Evolutionary conservation across 2,113 vertebrate genomes (phyloP), one percentile per base, ranked within the genome.

Genomic region (Hippocampus mohnikei): DNA sequence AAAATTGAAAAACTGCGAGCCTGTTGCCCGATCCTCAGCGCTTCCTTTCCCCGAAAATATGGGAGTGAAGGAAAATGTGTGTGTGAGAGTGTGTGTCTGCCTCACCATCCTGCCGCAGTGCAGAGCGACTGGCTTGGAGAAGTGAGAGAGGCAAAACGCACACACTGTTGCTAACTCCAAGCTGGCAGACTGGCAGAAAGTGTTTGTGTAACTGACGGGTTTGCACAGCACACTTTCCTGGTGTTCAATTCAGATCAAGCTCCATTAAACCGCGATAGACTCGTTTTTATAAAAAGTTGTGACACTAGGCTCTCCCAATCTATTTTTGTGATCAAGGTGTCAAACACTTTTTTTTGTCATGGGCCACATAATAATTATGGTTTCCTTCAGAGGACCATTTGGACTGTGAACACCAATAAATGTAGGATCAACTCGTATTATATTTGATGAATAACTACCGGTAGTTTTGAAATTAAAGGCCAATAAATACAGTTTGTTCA

Each of bases 161-260:
- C 83, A 88, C 83, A 85, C 89, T 89, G 88, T 90, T 90, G 88
- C 89, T 90, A 88, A 87, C 88, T 89, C 85, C 85, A 84, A 83
- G 83, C 84, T 88, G 88, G 88, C 86, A 90, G 89, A 90, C 86
- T 88, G 83, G 89, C 86, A 89, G 78, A 82, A 86, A 86, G 74
- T 81, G 84, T 79, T 62, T 81, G 69, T 73, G 64, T 79, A 71
- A 46, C 41, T 27, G 42, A 18, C 2, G 3, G n/a, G 15, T 8
- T 33, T 20, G 27, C 58, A 33, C 58, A 60, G 15, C 58, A 18
- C 58, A 60, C 27, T 33, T 16, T 33, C 27, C 20, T 27, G 12
- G 42, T 65, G 2, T 42, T 25, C 20, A 21, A n/a, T 23, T 55
- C 23, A 27, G 11, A 58, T 27, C 12, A 27, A 16, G 25, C 25